A percentile compares a stretch with the other conserved stretches of the same genome.
phyloP scores from a whole-genome alignment of 2,888 invertebrate species.

The Plagiodera versicolora region DNA sequence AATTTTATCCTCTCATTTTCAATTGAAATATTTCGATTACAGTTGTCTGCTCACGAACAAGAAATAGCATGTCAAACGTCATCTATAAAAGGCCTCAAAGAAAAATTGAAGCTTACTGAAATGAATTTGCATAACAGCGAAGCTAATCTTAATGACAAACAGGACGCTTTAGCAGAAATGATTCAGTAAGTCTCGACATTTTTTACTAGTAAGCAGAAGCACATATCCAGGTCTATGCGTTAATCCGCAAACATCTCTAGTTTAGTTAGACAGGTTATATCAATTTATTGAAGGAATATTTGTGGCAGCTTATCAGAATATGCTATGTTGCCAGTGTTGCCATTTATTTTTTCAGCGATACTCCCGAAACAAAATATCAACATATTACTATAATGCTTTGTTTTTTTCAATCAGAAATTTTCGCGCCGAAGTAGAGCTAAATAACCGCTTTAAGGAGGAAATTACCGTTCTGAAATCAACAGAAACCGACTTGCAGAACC shows the following conservation, averaged over 20 bases:
- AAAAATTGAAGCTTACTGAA: slow-evolving; percentile 20
- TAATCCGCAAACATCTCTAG: too few relatives aligned
- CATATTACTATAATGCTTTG: too few relatives aligned
- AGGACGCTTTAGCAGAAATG: slow-evolving; percentile 28
- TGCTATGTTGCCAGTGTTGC: too few relatives aligned
- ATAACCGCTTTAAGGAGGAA: slow-evolving; percentile 20
- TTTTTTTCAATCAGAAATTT: slow-evolving; percentile 22
- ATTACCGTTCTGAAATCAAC: slow-evolving; percentile 12
- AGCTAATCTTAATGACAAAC: slow-evolving; percentile 29
- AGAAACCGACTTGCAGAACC: slow-evolving; percentile 22
- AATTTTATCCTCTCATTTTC: too few relatives aligned
- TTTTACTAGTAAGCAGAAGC: too few relatives aligned
- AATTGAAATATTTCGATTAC: background rate
- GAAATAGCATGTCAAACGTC: slow-evolving; percentile 28
- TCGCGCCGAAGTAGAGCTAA: slow-evolving; percentile 16
- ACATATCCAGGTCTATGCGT: too few relatives aligned
- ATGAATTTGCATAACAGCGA: slow-evolving; percentile 29
- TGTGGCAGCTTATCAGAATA: too few relatives aligned
- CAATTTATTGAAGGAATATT: too few relatives aligned
- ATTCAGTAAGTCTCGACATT: slow-evolving; percentile 20
- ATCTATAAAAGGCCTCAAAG: slow-evolving; percentile 22
- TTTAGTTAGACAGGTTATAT: too few relatives aligned
- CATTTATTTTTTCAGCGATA: too few relatives aligned
- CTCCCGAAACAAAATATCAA: too few relatives aligned
- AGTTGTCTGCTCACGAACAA: slow-evolving; percentile 30